A percentile compares a stretch with the other conserved stretches of the same genome.
Conservation (phyloP, 2,888 invertebrate genomes). For the Lepidochitona cinerea region DNA sequence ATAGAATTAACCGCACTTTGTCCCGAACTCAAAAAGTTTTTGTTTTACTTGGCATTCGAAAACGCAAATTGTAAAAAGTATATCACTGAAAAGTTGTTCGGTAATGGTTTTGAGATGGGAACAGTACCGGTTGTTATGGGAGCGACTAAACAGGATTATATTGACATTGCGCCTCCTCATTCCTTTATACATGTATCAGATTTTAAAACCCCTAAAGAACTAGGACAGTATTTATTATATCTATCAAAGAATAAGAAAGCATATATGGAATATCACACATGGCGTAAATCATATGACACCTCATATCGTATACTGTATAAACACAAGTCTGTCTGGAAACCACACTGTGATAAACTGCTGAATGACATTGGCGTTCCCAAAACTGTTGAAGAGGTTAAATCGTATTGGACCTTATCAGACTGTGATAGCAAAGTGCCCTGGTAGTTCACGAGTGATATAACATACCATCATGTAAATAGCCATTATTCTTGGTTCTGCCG, state of each 20-base stretch:
- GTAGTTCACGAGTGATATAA: too few relatives aligned
- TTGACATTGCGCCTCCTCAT: neutral
- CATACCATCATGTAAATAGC: too few relatives aligned
- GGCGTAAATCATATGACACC: neutral
- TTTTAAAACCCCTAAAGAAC: neutral
- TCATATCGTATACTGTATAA: neutral
- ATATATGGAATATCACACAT: slow-evolving; percentile 5
- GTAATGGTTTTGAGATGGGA: neutral
- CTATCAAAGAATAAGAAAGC: neutral
- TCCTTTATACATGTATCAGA: neutral
- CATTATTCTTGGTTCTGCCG: too few relatives aligned
- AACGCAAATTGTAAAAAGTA: slow-evolving; percentile 5
- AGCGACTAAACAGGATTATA: neutral
- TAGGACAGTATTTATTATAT: neutral
- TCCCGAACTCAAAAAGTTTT: neutral
- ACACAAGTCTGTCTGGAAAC: neutral
- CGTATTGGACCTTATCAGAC: neutral
- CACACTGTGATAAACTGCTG: neutral
- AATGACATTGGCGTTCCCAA: neutral
- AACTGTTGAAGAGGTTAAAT: neutral
- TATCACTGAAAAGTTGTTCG: neutral
- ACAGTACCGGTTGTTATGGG: slow-evolving; percentile 7
- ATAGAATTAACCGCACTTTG: neutral
- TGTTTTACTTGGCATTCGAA: neutral
- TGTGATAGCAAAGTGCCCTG: neutral